Base-by-base conservation (phyloP, 2,797 vertebrate species). In the Odontamblyopus rebecca region DNA sequence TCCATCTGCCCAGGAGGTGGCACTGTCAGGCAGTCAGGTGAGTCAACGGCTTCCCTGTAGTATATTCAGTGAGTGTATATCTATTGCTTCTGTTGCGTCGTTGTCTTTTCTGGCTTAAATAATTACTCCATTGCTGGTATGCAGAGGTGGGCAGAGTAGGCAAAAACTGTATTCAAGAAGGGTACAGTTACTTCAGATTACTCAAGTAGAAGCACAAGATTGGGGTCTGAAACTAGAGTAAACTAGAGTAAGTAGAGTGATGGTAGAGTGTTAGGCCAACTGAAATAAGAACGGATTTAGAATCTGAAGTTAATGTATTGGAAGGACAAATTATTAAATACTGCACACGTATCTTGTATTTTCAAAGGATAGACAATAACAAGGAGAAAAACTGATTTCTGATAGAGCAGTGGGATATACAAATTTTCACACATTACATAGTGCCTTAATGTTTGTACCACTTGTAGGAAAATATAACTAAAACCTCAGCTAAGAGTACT, bases 21-120 rank as follows among this genome's bases (percentile, higher is more conserved):
- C 54, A 85, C 86, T 85, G 63, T 87, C 90, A 73, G 89, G 89
- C 71, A 91, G 89, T 78, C 92, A 93, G 89, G 92, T 93, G 78
- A 86, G 83, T 23, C 54, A 26, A 26, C 1, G 4, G 54, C 9
- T n/a, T 54, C 53, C 23, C n/a, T 57, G 23, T 57, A 2, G 35
- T 38, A 7, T 35, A 38, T 8, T 60, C 16, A 60, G 77, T 56
- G 7, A 6, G 18, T 19, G 30, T 27, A 67, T 32, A 27, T 12
- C 1, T 53, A 63, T 38, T 71, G 64, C 35, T 72, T 82, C 61
- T 70, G 32, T 41, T 26, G 19, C 64, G 15, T 67, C 35, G 71
- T 41, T 69, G 68, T 81, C 51, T 81, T 60, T 54, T 72, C 62
- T 67, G 61, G 12, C 12, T 68, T 60, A 30, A 68, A 35, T 69